phyloP scores from a whole-genome alignment of 2,113 vertebrate species.

The Morone saxatilis region DNA sequence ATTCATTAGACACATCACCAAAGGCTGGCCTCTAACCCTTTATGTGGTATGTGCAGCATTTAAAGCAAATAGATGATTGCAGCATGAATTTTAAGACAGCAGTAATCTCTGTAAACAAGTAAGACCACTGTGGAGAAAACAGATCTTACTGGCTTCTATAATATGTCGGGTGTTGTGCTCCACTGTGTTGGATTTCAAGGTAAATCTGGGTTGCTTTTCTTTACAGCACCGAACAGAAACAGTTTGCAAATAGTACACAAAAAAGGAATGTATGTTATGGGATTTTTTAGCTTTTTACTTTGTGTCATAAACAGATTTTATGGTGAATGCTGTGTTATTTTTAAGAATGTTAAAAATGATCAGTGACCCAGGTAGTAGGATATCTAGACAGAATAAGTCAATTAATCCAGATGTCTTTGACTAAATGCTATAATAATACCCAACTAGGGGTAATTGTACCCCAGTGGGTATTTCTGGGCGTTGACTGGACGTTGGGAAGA shows the following conservation, averaged over 20 bases:
- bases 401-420: background rate
- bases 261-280: too few species aligned
- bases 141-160: background rate
- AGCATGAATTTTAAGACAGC: background rate
- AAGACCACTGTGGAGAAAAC: background rate
- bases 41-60: background rate
- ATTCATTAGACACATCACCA: conserved; percentile 31
- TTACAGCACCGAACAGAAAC: background rate
- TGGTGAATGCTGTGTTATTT: background rate
- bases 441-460: background rate
- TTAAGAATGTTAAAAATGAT: background rate
- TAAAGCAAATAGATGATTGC: background rate
- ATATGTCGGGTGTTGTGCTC: background rate
- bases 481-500: background rate
- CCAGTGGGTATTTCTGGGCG: too few species aligned
- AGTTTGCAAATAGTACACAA: too few species aligned
- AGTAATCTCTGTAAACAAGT: background rate
- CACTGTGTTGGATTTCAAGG: background rate
- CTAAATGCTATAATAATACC: background rate
- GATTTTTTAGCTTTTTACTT: too few species aligned
- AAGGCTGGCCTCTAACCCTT: background rate
- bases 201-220: background rate
- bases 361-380: background rate
- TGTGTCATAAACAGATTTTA: too few species aligned
- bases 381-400: background rate